A percentile compares a stretch with the other conserved stretches of the same genome.
Evolutionary conservation across 2,888 invertebrate genomes (phyloP).

Genomic region (Oscheius sp.): DNA sequence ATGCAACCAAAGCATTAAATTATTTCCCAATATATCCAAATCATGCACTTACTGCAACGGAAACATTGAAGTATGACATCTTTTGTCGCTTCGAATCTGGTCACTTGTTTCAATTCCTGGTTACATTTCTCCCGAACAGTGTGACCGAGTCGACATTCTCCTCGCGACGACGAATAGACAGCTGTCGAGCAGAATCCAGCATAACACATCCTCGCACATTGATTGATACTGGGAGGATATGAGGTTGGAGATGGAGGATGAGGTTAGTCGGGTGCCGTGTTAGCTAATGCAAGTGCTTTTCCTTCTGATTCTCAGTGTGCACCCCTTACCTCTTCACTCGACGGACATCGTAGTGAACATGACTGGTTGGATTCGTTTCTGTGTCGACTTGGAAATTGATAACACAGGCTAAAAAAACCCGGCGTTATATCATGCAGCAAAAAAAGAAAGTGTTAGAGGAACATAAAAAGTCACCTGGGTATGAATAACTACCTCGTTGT

Average conservation of each 20-base stretch:
- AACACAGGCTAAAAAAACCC: slow-evolving; percentile 59
- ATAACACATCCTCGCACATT: slow-evolving; percentile 66
- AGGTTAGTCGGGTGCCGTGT: not conserved
- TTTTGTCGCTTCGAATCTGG: slow-evolving; percentile 36
- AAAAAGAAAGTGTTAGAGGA: too few relatives aligned
- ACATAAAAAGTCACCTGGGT: too few relatives aligned
- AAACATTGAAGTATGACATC: slow-evolving; percentile 63
- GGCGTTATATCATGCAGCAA: slow-evolving; percentile 21
- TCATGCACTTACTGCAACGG: slow-evolving; percentile 60
- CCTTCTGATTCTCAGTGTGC: too few relatives aligned
- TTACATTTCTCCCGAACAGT: slow-evolving; percentile 41
- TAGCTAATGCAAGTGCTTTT: too few relatives aligned
- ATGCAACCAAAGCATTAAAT: slow-evolving; percentile 20
- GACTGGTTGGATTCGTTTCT: slow-evolving; percentile 36
- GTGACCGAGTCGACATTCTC: slow-evolving; percentile 51
- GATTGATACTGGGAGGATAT: slow-evolving; percentile 56
- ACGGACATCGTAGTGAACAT: slow-evolving; percentile 46
- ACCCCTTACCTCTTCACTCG: slow-evolving; percentile 49
- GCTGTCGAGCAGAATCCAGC: slow-evolving; percentile 63
- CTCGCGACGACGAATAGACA: slow-evolving; percentile 54
- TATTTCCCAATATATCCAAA: too few relatives aligned
- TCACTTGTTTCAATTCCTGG: slow-evolving; percentile 35
- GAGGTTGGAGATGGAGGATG: not conserved
- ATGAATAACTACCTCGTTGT: slow-evolving; percentile 22
- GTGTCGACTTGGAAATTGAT: slow-evolving; percentile 67